These are phyloP conservation scores for Lasioglossum vierecki DNA, from an alignment of 2,888 invertebrate genomes.

Conservation along the genomic window DNA sequence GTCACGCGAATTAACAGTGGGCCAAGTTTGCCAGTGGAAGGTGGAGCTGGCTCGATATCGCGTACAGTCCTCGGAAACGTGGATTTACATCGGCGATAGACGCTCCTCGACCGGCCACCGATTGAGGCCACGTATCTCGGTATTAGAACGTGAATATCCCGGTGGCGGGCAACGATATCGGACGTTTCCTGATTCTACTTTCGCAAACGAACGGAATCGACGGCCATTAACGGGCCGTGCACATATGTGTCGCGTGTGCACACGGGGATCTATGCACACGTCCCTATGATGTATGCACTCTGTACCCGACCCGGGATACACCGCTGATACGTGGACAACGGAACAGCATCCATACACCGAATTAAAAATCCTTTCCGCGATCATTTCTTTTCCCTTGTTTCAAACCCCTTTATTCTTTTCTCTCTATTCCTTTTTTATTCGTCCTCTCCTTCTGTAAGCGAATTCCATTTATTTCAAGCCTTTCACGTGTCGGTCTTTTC, in stretches of 20 bases:
- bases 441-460: not conserved
- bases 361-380: slow-evolving; percentile 21
- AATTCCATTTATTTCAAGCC: not conserved
- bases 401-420: not conserved
- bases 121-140: slow-evolving; percentile 54
- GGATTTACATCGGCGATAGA: slow-evolving; percentile 43
- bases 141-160: slow-evolving; percentile 47
- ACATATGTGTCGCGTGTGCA: slow-evolving; percentile 18
- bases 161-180: slow-evolving; percentile 43
- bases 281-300: slow-evolving; percentile 15
- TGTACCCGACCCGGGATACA: not conserved
- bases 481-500: not conserved
- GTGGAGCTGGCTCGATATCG: slow-evolving; percentile 44
- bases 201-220: slow-evolving; percentile 52
- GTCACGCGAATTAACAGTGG: slow-evolving; percentile 33
- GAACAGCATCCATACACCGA: slow-evolving; percentile 17
- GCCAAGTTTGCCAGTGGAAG: slow-evolving; percentile 51
- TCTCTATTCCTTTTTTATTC: not conserved
- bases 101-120: slow-evolving; percentile 41
- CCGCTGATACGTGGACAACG: slow-evolving; percentile 18
- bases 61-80: slow-evolving; percentile 33
- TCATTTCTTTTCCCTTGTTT: not conserved
- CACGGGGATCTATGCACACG: slow-evolving; percentile 28
- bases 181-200: slow-evolving; percentile 49
- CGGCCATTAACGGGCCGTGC: slow-evolving; percentile 25